phyloP scores from a whole-genome alignment of 2,888 invertebrate species.

The Polia nebulosa region DNA sequence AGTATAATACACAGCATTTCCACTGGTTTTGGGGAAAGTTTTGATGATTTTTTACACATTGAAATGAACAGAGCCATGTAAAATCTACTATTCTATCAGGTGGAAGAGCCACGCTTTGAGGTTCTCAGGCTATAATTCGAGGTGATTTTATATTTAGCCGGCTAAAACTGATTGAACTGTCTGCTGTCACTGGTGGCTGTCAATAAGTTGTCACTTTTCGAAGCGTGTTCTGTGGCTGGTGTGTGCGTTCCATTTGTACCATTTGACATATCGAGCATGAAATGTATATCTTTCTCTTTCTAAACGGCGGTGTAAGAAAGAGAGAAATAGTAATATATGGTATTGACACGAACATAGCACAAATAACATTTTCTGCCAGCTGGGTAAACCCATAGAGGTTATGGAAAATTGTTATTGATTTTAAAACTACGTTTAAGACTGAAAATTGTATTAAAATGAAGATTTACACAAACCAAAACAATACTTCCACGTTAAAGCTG shows the following conservation, averaged over 20 bases:
- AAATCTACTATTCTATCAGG: neutral
- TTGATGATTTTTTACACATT: constrained; percentile 4
- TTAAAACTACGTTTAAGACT: constrained; percentile 62
- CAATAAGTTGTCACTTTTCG: constrained; percentile 34
- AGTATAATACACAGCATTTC: too few relatives aligned
- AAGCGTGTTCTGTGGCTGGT: constrained; percentile 5
- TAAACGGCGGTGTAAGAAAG: neutral
- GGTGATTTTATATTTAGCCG: neutral
- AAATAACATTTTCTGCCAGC: constrained; percentile 61
- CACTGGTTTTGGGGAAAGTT: neutral
- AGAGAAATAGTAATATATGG: constrained; percentile 8
- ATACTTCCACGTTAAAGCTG: constrained; percentile 94
- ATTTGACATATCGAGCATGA: neutral
- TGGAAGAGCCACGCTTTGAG: neutral
- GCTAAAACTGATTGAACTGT: neutral
- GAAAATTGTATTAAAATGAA: constrained; percentile 90
- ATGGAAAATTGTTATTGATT: constrained; percentile 64
- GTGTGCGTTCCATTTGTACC: neutral
- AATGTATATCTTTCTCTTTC: neutral
- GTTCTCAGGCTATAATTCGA: too few relatives aligned
- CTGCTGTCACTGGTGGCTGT: constrained; percentile 12
- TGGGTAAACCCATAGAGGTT: constrained; percentile 58
- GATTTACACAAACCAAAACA: constrained; percentile 94
- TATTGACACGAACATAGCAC: too few relatives aligned
- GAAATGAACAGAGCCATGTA: constrained; percentile 16